Evolutionary conservation across 2,888 invertebrate genomes (phyloP), one percentile per base, ranked within the genome.

Genomic region (Rhamphomyia laevipes): DNA sequence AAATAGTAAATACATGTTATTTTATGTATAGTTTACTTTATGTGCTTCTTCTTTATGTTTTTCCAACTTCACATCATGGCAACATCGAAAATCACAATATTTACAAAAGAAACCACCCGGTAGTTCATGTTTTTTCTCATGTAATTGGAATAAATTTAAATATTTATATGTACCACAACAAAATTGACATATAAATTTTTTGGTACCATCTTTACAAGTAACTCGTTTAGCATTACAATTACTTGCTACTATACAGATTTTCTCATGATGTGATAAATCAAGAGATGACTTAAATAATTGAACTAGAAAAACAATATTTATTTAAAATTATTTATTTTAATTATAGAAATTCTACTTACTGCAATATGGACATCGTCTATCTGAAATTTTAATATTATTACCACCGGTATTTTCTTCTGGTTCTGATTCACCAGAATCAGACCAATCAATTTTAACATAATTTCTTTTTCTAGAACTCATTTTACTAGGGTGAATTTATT

Each of bases 31-130:
- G 31, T 9, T n/a, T 35, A 58, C 56, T 33, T 59, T 62, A 40
- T 63, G 64, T n/a, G 54, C 54, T 5, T 59, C 54, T 38, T 63
- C 59, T 18, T 58, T 60, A 48, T 70, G 70, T 38, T 63, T 57
- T 43, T 63, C 61, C 2, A 68, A 51, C 13, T 63, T 63, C 3
- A 64, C 61, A 27, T 66, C 64, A 4, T 63, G 56, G 48, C 63
- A 63, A 42, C 59, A 65, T 4, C 62, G 60, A 10, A 58, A 59
- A 16, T 65, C 65, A 55, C 72, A 73, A 43, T 63, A 60, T 42
- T 63, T 64, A 47, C 72, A 72, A 21, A 59, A 53, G 45, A 67
- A 72, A 18, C 68, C 69, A 15, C 67, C 69, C 5, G 70, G 66
- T 4, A 65, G 63, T 47, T 69, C 65, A 49, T 72, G 72, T 44